phyloP scores from a whole-genome alignment of 2,113 vertebrate species.

The Amazona guildingii region DNA sequence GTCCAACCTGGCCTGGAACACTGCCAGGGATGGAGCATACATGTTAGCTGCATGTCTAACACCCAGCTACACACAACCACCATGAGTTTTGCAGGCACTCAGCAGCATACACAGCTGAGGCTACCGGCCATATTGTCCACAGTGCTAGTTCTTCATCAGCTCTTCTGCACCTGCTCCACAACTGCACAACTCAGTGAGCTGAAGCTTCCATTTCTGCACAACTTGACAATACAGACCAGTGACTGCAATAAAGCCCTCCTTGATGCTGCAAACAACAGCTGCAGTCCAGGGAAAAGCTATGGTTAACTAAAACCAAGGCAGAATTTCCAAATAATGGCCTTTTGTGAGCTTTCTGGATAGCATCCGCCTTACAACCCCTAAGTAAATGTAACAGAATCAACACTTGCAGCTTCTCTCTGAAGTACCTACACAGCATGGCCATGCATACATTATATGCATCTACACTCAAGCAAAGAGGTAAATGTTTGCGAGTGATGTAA shows the following conservation, averaged over 20 bases:
- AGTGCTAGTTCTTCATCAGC: background rate
- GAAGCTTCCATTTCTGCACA: background rate
- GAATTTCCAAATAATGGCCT: background rate
- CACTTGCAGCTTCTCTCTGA: background rate
- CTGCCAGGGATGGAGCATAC: background rate
- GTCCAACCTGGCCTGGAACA: background rate
- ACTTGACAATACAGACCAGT: background rate
- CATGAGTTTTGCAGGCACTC: rapidly evolving
- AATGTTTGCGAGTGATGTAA: background rate
- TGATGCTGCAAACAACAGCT: background rate
- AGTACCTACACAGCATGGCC: background rate
- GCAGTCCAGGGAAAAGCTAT: background rate
- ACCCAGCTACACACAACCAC: background rate
- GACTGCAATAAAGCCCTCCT: background rate
- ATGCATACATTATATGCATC: background rate
- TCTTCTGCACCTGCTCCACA: background rate
- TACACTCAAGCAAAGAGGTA: background rate
- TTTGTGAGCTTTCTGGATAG: background rate
- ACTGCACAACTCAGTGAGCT: rapidly evolving
- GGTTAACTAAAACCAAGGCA: background rate
- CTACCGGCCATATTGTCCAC: rapidly evolving
- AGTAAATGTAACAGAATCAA: background rate
- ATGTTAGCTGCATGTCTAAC: background rate
- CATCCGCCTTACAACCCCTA: background rate
- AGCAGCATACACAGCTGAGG: rapidly evolving